A percentile compares a stretch with the other conserved stretches of the same genome.
phyloP scores from a whole-genome alignment of 1,140 invertebrate species.

The Brachionus paranguensis region DNA sequence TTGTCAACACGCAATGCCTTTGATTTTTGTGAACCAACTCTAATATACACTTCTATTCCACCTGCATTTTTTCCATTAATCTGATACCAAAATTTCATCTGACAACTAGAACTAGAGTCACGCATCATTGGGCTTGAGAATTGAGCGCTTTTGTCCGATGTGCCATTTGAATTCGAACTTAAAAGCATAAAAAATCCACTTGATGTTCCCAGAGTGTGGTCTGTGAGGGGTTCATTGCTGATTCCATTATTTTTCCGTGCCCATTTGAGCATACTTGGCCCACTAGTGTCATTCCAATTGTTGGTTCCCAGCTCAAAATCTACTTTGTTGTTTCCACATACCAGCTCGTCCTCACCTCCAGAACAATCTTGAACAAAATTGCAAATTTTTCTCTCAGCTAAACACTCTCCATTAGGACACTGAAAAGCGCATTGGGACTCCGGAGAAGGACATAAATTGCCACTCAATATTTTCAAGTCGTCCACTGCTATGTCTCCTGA shows the following conservation, averaged over 20 bases:
- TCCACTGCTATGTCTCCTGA: conserved; percentile 41
- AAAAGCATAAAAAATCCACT: conserved; percentile 42
- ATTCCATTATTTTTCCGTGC: not conserved
- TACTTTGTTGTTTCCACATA: conserved; percentile 43
- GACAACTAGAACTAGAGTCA: conserved; percentile 32
- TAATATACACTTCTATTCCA: conserved; percentile 43
- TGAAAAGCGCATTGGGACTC: not conserved
- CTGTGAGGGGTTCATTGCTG: conserved; percentile 9
- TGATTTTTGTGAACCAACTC: conserved; percentile 38
- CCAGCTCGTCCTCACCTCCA: conserved; percentile 48
- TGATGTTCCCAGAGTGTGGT: conserved; percentile 41
- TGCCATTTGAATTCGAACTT: not conserved
- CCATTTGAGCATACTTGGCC: conserved; percentile 25
- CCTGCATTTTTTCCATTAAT: conserved; percentile 44
- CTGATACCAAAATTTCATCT: conserved; percentile 44
- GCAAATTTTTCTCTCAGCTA: conserved; percentile 46
- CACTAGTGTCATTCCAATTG: conserved; percentile 41
- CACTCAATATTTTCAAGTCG: conserved; percentile 9
- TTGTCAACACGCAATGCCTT: not conserved
- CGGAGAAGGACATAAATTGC: not conserved
- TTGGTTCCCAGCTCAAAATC: conserved; percentile 43
- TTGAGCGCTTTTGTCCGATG: not conserved
- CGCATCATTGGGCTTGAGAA: conserved; percentile 39
- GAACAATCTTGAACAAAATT: conserved; percentile 48
- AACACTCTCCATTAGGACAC: conserved; percentile 41